Conservation (phyloP, 1,140 invertebrate species). For the Drosophila sp. region DNA sequence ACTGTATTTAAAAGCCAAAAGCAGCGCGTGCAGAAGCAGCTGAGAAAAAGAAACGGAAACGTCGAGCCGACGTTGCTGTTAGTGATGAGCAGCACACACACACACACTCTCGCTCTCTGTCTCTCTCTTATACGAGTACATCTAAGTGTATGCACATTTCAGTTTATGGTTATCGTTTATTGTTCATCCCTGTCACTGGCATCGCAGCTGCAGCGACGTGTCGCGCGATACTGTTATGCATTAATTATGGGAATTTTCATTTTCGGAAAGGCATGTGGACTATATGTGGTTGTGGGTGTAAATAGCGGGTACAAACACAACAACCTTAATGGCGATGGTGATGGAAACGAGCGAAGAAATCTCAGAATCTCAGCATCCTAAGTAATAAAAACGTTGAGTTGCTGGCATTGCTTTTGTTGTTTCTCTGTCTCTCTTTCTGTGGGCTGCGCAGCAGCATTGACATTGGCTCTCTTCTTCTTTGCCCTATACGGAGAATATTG, state of each 20-base stretch:
- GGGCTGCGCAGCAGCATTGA: conserved; percentile 39
- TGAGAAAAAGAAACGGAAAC: conserved; percentile 30
- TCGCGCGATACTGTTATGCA: conserved; percentile 56
- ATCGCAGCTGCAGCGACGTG: conserved; percentile 29
- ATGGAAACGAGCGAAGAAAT: neutral
- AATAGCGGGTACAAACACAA: neutral
- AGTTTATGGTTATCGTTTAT: conserved; percentile 28
- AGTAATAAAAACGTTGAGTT: conserved; percentile 13
- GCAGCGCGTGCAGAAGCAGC: conserved; percentile 5
- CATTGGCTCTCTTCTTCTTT: conserved; percentile 42
- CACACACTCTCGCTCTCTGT: neutral
- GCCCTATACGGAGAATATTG: conserved; percentile 32
- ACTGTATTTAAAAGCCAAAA: conserved; percentile 27
- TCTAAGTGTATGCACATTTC: neutral
- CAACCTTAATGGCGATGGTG: conserved; percentile 6
- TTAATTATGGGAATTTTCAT: conserved; percentile 76
- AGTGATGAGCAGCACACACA: conserved; percentile 22
- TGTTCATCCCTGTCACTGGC: conserved; percentile 34
- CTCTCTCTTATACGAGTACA: neutral
- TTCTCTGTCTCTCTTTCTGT: neutral
- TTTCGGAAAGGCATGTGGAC: conserved; percentile 19
- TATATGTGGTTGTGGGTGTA: conserved; percentile 17
- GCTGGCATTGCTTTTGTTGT: neutral
- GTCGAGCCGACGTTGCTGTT: neutral
- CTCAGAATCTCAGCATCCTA: conserved; percentile 21